Conservation (phyloP, 2,888 invertebrate genomes). For the Ellobium chinense region DNA sequence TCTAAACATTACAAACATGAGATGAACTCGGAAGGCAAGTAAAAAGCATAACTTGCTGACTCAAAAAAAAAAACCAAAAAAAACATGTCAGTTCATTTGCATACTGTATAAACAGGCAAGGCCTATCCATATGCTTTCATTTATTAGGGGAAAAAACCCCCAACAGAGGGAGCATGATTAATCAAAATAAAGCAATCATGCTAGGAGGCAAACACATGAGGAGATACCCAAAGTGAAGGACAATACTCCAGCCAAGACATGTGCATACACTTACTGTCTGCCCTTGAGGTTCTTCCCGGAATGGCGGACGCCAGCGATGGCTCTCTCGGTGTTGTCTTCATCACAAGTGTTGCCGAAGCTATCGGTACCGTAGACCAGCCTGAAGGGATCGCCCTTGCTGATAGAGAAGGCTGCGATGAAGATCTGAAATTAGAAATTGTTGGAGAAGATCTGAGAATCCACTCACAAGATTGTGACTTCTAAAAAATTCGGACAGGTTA, state of each 20-base stretch:
- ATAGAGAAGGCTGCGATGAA: conserved; percentile 85
- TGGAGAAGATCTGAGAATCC: no score
- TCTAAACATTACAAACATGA: no score
- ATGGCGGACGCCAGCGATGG: conserved; percentile 85
- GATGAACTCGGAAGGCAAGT: no score
- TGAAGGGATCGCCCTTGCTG: conserved; percentile 70
- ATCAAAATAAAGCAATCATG: neutral
- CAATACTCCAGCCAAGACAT: neutral
- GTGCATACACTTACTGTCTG: conserved; percentile 67
- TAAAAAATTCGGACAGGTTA: no score
- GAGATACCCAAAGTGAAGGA: neutral
- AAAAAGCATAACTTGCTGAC: no score
- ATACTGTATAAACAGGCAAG: no score
- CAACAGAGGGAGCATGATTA: neutral
- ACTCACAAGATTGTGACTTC: no score
- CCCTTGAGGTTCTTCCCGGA: conserved; percentile 89
- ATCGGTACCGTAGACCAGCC: conserved; percentile 73
- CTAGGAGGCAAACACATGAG: neutral
- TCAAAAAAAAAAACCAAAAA: no score
- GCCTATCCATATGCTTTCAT: no score
- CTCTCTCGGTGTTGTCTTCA: conserved; percentile 85
- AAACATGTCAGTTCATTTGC: no score
- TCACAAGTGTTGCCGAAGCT: conserved; percentile 88
- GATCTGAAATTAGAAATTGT: conserved; percentile 81
- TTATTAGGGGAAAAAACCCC: no score